These are phyloP conservation scores for Echinometra lucunter DNA, from an alignment of 53 echinoderm and acorn worm genomes.

Conservation along the genomic window DNA sequence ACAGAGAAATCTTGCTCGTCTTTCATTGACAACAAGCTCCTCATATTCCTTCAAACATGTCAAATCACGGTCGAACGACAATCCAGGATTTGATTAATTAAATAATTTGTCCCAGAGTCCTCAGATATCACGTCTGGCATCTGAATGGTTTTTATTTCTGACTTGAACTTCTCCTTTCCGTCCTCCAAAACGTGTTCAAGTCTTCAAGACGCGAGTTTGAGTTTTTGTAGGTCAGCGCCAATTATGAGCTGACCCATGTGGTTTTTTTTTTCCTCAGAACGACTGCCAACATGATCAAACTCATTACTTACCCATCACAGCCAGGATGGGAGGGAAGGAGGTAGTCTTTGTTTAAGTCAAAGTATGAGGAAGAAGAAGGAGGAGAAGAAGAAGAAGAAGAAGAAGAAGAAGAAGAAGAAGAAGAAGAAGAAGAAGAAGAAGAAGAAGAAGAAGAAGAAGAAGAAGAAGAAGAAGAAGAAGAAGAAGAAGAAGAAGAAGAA, in stretches of 20 bases:
- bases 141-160: background rate
- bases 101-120: background rate
- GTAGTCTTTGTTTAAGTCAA: background rate
- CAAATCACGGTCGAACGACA: background rate
- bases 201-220: background rate
- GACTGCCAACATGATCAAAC: background rate
- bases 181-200: background rate
- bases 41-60: background rate
- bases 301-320: background rate
- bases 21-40: no score
- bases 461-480: no score
- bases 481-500: no score
- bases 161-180: background rate
- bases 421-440: no score
- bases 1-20: no score
- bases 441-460: no score
- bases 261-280: background rate
- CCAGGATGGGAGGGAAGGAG: background rate
- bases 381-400: no score
- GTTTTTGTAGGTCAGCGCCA: background rate
- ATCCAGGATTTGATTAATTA: background rate
- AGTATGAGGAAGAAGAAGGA: no score
- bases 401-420: no score
- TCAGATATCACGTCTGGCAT: background rate
- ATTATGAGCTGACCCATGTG: conserved; percentile 13